Evolutionary conservation across 1,140 invertebrate genomes (phyloP).

Genomic region (Belonocnema kinseyi): DNA sequence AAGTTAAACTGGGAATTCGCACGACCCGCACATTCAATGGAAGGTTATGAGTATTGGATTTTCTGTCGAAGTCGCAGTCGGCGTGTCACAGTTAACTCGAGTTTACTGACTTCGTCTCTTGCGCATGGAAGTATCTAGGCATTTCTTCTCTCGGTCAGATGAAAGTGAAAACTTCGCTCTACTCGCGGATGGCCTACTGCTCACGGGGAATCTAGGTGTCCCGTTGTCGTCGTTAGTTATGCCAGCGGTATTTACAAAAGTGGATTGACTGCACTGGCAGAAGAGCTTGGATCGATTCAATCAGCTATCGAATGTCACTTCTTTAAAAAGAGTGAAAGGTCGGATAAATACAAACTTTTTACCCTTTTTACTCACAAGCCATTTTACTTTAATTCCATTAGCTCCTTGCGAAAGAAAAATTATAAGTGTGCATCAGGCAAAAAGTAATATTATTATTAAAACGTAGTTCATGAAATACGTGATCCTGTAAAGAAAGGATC

Average conservation of each 20-base stretch:
- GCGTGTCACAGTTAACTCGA: slow-evolving; percentile 57
- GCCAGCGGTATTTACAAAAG: slow-evolving; percentile 27
- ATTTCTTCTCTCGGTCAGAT: slow-evolving; percentile 64
- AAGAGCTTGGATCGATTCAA: background rate
- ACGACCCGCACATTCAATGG: slow-evolving; percentile 63
- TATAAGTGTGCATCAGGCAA: background rate
- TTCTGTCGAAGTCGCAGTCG: slow-evolving; percentile 52
- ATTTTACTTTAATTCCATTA: slow-evolving; percentile 2
- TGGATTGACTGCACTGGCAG: background rate
- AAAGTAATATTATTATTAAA: background rate
- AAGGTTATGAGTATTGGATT: slow-evolving; percentile 63
- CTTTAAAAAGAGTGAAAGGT: background rate
- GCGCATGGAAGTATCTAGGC: slow-evolving; percentile 52
- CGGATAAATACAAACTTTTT: background rate
- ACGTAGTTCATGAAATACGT: too few species aligned
- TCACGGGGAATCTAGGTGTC: slow-evolving; percentile 72
- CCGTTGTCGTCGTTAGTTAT: slow-evolving; percentile 34
- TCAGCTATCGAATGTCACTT: background rate
- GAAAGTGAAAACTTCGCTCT: slow-evolving; percentile 74
- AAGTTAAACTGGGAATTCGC: slow-evolving; percentile 65
- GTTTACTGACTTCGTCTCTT: slow-evolving; percentile 49
- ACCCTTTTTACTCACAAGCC: background rate
- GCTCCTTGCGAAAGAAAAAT: slow-evolving; percentile 8
- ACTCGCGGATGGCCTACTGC: slow-evolving; percentile 71
- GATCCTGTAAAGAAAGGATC: too few species aligned